phyloP scores from a whole-genome alignment of 2,797 vertebrate species.

The Mormyrops attenuatus region DNA sequence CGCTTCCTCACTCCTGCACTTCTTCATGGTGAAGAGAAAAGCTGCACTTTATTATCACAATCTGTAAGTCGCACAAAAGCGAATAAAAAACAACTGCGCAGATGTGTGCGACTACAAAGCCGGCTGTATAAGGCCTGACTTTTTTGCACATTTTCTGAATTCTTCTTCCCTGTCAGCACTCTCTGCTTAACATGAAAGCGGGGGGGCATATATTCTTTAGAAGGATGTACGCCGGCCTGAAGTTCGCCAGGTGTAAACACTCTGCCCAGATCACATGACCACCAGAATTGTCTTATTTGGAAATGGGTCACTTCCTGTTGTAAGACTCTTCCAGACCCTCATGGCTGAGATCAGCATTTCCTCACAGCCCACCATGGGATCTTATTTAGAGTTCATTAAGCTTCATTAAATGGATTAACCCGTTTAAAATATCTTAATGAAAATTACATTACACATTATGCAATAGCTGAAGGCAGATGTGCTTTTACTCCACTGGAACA shows the following conservation, averaged over 20 bases:
- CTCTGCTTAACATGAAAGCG: neutral
- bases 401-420: neutral
- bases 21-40: slow-evolving; percentile 51
- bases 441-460: neutral
- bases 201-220: neutral
- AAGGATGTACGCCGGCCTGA: neutral
- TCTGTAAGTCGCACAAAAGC: slow-evolving; percentile 43
- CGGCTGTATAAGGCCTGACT: slow-evolving; percentile 41
- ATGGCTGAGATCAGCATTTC: neutral
- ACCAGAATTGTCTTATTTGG: neutral
- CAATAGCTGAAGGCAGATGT: neutral
- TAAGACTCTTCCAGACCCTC: neutral
- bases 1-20: slow-evolving; percentile 34
- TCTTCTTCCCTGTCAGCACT: neutral
- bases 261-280: neutral
- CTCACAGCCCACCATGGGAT: neutral
- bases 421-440: neutral
- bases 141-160: neutral
- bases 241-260: neutral
- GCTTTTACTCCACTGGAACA: neutral
- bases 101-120: slow-evolving; percentile 51
- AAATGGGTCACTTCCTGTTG: neutral
- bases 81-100: slow-evolving; percentile 28
- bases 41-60: slow-evolving; percentile 58
- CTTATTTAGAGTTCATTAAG: neutral